Conservation (phyloP, 2,113 vertebrate species). For the Trichechus manatus region DNA sequence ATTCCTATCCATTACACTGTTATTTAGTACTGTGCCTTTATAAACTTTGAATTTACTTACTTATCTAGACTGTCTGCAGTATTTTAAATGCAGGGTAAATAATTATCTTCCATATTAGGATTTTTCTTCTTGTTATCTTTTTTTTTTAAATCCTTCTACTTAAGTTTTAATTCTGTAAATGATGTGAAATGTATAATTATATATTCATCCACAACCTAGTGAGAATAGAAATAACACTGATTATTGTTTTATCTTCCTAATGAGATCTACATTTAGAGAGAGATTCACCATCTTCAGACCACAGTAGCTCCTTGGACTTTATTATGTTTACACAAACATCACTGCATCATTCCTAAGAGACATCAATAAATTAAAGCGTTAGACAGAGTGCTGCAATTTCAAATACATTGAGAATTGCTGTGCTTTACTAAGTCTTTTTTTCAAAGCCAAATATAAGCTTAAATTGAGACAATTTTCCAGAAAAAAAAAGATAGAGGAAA, state of each 20-base stretch:
- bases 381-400: background rate
- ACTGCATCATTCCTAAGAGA: background rate
- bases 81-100: background rate
- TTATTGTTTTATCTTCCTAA: no score
- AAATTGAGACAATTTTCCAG: background rate
- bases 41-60: background rate
- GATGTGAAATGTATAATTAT: background rate
- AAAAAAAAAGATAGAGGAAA: background rate
- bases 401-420: background rate
- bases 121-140: background rate
- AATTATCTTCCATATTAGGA: background rate
- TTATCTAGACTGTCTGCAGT: background rate
- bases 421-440: background rate
- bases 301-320: accelerated
- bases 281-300: accelerated
- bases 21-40: background rate
- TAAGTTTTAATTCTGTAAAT: background rate
- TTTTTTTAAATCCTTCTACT: background rate
- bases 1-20: background rate
- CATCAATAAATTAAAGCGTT: background rate
- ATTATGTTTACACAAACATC: no score
- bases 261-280: no score
- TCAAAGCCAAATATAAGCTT: background rate
- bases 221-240: background rate
- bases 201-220: background rate